Evolutionary conservation across 2,888 invertebrate species (phyloP).

Genomic region (Stenotaenia linearis): DNA sequence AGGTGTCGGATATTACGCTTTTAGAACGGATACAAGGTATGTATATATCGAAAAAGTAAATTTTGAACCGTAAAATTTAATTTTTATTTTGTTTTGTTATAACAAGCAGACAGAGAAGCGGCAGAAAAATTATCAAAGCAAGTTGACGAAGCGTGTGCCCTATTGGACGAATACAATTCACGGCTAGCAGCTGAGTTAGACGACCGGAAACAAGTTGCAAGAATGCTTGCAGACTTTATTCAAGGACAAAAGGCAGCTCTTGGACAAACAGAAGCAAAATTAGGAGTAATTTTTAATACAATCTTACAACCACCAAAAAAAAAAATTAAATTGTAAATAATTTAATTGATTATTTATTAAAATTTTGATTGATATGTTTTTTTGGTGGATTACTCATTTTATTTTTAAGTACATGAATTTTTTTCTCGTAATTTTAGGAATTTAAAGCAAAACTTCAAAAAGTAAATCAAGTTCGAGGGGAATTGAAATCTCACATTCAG

Average conservation of each 20-base stretch:
- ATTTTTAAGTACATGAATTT: not conserved
- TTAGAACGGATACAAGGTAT: slow-evolving; percentile 77
- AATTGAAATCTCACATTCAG: slow-evolving; percentile 86
- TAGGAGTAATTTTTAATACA: slow-evolving; percentile 60
- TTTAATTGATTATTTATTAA: slow-evolving; percentile 13
- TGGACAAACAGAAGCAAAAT: slow-evolving; percentile 74
- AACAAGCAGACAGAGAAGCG: slow-evolving; percentile 65
- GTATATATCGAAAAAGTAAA: not conserved
- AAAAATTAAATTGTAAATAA: not conserved
- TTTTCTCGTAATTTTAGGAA: slow-evolving; percentile 58
- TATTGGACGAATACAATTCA: slow-evolving; percentile 83
- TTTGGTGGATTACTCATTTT: not conserved
- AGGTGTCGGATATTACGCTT: slow-evolving; percentile 85
- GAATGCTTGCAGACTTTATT: slow-evolving; percentile 82
- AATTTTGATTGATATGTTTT: not conserved
- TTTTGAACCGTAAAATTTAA: not conserved
- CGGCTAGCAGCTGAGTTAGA: slow-evolving; percentile 82
- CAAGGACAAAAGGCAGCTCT: slow-evolving; percentile 78
- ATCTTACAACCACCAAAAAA: not conserved
- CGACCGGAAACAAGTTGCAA: slow-evolving; percentile 74
- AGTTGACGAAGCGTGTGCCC: slow-evolving; percentile 79
- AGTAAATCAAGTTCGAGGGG: slow-evolving; percentile 75
- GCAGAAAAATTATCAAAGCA: slow-evolving; percentile 70
- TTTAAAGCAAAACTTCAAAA: slow-evolving; percentile 83
- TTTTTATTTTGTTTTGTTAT: not conserved